These are phyloP conservation scores for Neogobius melanostomus DNA, from an alignment of 2,113 vertebrate species.

Conservation along the genomic window DNA sequence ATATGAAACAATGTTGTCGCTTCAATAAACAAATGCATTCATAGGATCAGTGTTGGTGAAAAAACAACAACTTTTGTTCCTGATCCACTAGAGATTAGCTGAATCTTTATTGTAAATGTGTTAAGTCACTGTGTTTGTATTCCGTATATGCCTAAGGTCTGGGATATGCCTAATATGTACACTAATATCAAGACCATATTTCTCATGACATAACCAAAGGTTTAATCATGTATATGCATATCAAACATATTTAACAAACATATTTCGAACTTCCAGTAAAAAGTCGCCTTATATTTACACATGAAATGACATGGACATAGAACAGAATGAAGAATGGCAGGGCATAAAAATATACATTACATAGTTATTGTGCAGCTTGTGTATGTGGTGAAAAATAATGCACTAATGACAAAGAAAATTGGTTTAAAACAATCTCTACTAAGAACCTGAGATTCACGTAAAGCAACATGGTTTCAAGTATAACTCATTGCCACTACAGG, in stretches of 20 bases:
- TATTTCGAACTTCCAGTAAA: slow-evolving; percentile 61
- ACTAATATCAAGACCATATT: neutral
- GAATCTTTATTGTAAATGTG: neutral
- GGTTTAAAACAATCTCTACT: slow-evolving; percentile 36
- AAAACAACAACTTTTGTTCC: too few relatives aligned
- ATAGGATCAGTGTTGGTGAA: too few relatives aligned
- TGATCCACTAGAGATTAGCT: too few relatives aligned
- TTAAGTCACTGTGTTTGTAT: neutral
- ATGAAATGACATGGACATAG: slow-evolving; percentile 41
- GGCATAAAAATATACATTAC: slow-evolving; percentile 60
- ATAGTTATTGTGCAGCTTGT: slow-evolving; percentile 51
- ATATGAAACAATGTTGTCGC: neutral
- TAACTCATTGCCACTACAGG: slow-evolving; percentile 59
- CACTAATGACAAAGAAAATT: slow-evolving; percentile 23
- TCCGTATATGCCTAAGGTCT: neutral
- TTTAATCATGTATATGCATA: slow-evolving; percentile 70
- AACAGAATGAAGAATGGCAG: slow-evolving; percentile 24
- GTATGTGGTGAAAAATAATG: slow-evolving; percentile 39
- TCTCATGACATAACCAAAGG: slow-evolving; percentile 51
- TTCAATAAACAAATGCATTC: too few relatives aligned
- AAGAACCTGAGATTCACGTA: slow-evolving; percentile 72
- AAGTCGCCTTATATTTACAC: slow-evolving; percentile 49
- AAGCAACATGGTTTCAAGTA: slow-evolving; percentile 70
- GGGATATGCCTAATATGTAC: neutral
- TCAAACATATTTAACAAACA: slow-evolving; percentile 69